Evolutionary conservation across 2,888 invertebrate species (phyloP).

Genomic region (Stenchaetothrips biformis): DNA sequence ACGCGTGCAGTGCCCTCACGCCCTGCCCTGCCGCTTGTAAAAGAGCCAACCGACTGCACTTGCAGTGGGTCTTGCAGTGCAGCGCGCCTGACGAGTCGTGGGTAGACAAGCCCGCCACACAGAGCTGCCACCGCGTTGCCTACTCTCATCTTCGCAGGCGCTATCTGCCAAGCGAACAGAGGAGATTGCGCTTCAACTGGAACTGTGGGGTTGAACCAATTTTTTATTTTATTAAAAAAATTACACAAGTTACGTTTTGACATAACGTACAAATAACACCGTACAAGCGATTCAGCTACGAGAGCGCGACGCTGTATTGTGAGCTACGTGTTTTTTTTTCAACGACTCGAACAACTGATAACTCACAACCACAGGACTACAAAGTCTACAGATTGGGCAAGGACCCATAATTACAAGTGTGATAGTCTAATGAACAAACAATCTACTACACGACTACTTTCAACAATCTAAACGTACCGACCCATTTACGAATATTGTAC

Average conservation of each 20-base stretch:
- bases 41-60: too few species aligned
- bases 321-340: not conserved
- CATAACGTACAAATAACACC: not conserved
- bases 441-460: not conserved
- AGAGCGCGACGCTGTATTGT: not conserved
- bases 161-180: too few species aligned
- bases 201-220: not conserved
- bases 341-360: too few species aligned
- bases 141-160: too few species aligned
- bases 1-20: not conserved
- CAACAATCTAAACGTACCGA: too few species aligned
- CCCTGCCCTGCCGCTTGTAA: not conserved
- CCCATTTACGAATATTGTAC: too few species aligned
- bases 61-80: not conserved
- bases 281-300: too few species aligned
- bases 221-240: slow-evolving; percentile 5
- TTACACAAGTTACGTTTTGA: slow-evolving; percentile 7
- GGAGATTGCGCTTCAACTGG: too few species aligned
- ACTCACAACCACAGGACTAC: too few species aligned
- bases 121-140: too few species aligned
- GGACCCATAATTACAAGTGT: not conserved
- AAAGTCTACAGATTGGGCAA: too few species aligned
- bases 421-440: slow-evolving; percentile 1
- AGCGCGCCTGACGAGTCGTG: not conserved
- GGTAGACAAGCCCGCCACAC: not conserved